Percentiles rank a stretch among this genome's conserved stretches.
phyloP scores from a whole-genome alignment of 2,797 vertebrate genomes.

The Lateolabrax maculatus region DNA sequence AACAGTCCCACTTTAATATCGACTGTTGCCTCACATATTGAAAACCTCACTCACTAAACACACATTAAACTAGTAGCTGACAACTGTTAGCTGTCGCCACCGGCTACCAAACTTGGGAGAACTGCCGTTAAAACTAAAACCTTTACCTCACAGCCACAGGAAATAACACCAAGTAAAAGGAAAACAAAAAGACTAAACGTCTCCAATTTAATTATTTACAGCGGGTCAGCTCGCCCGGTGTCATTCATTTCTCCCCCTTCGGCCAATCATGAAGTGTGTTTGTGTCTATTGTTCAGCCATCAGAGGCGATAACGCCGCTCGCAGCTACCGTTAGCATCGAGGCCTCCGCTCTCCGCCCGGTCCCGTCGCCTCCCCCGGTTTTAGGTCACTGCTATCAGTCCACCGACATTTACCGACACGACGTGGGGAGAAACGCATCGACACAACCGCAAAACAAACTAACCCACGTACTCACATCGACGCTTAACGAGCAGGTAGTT shows the following conservation, averaged over 20 bases:
- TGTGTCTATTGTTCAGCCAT: constrained; percentile 72
- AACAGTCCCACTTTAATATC: background rate
- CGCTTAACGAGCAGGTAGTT: background rate
- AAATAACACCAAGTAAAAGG: background rate
- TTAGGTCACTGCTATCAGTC: constrained; percentile 43
- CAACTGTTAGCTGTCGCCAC: constrained; percentile 57
- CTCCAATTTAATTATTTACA: accelerated
- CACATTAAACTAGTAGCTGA: constrained; percentile 24
- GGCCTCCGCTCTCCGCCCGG: constrained; percentile 80
- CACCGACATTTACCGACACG: constrained; percentile 37
- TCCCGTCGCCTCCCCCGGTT: constrained; percentile 65
- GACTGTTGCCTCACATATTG: background rate
- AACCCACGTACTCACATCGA: constrained; percentile 28
- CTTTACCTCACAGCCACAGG: constrained; percentile 47
- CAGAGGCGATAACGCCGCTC: constrained; percentile 71
- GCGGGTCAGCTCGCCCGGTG: accelerated
- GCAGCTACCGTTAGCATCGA: constrained; percentile 74
- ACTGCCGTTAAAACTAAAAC: constrained; percentile 54
- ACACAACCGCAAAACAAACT: constrained; percentile 23
- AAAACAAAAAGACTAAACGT: background rate
- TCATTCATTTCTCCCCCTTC: background rate
- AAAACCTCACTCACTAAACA: background rate
- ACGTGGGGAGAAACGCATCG: constrained; percentile 44
- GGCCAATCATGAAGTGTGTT: constrained; percentile 35
- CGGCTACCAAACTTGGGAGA: constrained; percentile 57